Percentiles rank a stretch among this genome's conserved stretches.
phyloP scores from a whole-genome alignment of 2,888 invertebrate species.

The Masnerella sp. region DNA sequence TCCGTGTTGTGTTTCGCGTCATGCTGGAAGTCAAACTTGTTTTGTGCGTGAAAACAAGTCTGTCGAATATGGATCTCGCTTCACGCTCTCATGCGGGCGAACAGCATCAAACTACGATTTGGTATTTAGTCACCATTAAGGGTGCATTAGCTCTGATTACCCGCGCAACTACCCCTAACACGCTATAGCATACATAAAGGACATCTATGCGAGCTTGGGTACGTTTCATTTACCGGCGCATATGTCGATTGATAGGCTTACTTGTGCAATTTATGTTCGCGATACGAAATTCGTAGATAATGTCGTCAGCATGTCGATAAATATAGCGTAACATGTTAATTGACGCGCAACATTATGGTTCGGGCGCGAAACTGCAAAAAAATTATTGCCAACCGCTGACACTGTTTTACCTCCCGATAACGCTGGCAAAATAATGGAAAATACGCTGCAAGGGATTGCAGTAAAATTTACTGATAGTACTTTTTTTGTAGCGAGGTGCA shows the following conservation, averaged over 20 bases:
- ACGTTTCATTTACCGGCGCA: slow-evolving; percentile 55
- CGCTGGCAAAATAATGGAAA: too few relatives aligned
- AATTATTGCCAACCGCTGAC: too few relatives aligned
- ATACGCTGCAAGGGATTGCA: too few relatives aligned
- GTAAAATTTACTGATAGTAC: too few relatives aligned
- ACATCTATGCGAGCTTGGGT: slow-evolving; percentile 51
- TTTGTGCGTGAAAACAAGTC: slow-evolving; percentile 68
- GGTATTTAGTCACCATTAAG: slow-evolving; percentile 76
- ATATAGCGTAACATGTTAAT: slow-evolving; percentile 22
- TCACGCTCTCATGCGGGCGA: slow-evolving; percentile 64
- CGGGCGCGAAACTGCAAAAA: too few relatives aligned
- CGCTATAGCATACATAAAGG: slow-evolving; percentile 56
- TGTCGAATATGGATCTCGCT: slow-evolving; percentile 64
- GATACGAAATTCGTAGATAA: slow-evolving; percentile 44
- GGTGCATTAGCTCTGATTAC: slow-evolving; percentile 75
- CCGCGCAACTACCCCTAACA: slow-evolving; percentile 59
- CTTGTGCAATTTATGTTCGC: slow-evolving; percentile 33
- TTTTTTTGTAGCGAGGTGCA: too few relatives aligned
- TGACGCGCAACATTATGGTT: slow-evolving; percentile 9
- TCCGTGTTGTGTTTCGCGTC: slow-evolving; percentile 43
- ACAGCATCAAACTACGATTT: slow-evolving; percentile 74
- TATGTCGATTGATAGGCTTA: slow-evolving; percentile 51
- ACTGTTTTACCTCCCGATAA: too few relatives aligned
- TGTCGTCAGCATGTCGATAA: slow-evolving; percentile 30
- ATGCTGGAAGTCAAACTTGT: slow-evolving; percentile 63